Base-by-base conservation (phyloP, 2,797 vertebrate species). In the Lutjanus argentimaculatus region DNA sequence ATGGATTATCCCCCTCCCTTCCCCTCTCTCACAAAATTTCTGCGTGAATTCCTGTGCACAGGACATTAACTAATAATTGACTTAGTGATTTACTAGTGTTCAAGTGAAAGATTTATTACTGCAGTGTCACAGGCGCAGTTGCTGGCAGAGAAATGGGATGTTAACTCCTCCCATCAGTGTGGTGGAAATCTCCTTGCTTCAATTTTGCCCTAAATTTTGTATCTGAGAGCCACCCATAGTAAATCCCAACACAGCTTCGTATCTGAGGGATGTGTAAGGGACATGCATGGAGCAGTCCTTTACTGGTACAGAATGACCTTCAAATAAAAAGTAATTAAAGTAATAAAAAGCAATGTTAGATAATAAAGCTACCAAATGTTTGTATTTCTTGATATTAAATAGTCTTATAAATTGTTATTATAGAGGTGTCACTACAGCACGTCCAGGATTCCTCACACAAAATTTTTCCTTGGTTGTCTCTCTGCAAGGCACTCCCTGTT, bases 331-430 rank as follows among this genome's bases (percentile, higher is more conserved):
- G n/a, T n/a, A n/a, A n/a, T n/a, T n/a, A n/a, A n/a, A n/a, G n/a
- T n/a, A n/a, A n/a, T n/a, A n/a, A n/a, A n/a, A n/a, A 65, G 66
- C 48, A 70, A 66, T 57, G 17, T 58, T 55, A 72, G 46, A 61
- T 53, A 51, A 75, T 40, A 17, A 0, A 61, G 16, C 40, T 62
- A 15, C 45, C 64, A 16, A n/a, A 19, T 16, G 25, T 45, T 25
- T 71, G n/a, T 43, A 19, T 56, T 71, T 74, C 10, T 53, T 74
- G 12, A 48, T 42, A 48, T 62, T 30, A 21, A 51, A 53, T 62
- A 59, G 14, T 63, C n/a, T 81, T 79, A 51, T 74, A 79, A 65
- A 66, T 51, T 72, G 36, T 51, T 61, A 68, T 45, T 48, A 63
- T 64, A 45, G n/a, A 15, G 13, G 58, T 22, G 55, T 51, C 43